phyloP scores from a whole-genome alignment of 2,113 vertebrate species.

The Podarcis raffonei region DNA sequence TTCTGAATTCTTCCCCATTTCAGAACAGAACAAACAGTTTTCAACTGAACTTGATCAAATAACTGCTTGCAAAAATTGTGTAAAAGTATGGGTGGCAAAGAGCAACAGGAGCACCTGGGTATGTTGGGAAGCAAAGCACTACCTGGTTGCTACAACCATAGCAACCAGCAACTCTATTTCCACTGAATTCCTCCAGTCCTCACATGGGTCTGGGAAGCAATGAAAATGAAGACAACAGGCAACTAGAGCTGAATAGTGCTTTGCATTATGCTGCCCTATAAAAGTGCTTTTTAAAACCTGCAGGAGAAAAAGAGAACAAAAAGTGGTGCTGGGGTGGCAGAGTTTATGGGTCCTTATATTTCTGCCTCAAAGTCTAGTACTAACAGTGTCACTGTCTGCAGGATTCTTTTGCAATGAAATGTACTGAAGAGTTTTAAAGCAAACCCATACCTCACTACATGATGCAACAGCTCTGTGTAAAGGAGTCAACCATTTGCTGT shows the following conservation, averaged over 20 bases:
- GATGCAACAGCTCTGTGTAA: slow-evolving; percentile 98
- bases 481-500: slow-evolving; percentile 99
- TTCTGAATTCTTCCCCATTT: background rate
- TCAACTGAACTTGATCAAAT: no score
- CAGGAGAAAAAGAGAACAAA: background rate
- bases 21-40: background rate
- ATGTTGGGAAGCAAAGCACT: background rate
- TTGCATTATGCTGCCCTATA: background rate
- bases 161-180: background rate
- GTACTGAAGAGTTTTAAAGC: background rate
- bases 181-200: background rate
- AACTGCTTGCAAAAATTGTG: background rate
- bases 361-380: background rate
- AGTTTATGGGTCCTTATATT: background rate
- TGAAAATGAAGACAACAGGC: background rate
- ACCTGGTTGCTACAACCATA: background rate
- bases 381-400: background rate
- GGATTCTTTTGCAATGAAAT: slow-evolving; percentile 32
- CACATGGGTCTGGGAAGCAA: background rate
- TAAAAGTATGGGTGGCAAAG: background rate
- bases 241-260: background rate
- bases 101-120: background rate
- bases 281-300: background rate
- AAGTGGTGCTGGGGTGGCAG: background rate
- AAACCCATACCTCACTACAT: slow-evolving; percentile 93